Evolutionary conservation across 37 sponge, comb jelly and placozoan species (phyloP), one percentile per base, ranked within the genome.

Genomic region (Tethya wilhelma): DNA sequence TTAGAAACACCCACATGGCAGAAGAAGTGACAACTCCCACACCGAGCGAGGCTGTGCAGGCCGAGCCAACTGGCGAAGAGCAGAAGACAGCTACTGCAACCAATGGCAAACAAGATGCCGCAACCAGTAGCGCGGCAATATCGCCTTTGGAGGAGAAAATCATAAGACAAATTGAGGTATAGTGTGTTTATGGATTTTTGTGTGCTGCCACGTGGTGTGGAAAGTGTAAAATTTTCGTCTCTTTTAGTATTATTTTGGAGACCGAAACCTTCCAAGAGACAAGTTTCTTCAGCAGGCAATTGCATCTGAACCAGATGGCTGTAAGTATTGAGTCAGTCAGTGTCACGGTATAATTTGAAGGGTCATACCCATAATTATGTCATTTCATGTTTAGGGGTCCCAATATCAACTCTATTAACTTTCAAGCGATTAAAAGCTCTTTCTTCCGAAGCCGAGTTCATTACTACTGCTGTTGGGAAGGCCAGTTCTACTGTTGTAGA

Each of bases 201-300:
- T n/a, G 2, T 58, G 5, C 20, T 4, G 22, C 65, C 59, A 83
- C 37, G 39, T 65, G 56, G 53, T 44, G 3, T 41, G 36, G 14
- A 46, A 30, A 30, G 31, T 64, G 28, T 30, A 64, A 4, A 25
- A 40, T 32, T 56, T 74, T 14, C 23, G 69, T 55, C 5, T 49
- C 36, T 0, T 32, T 86, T 46, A 95, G 88, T 96, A 86, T 62
- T 96, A 96, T 44, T 96, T 96, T 81, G 96, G 96, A 42, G 96
- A 96, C 43, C 68, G 91, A 32, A 96, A 96, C 49, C 62, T 92
- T 4, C 82, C 81, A 0, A 83, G 89, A 41, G 96, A 96, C 86
- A 92, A 93, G 64, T 92, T 90, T 43, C 74, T 96, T n/a, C 83
- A 85, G 57, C 78, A 90, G 17, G 67, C 87, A 41, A 64, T 79